phyloP scores from a whole-genome alignment of 2,888 invertebrate genomes.

The Chelonus formosanus region DNA sequence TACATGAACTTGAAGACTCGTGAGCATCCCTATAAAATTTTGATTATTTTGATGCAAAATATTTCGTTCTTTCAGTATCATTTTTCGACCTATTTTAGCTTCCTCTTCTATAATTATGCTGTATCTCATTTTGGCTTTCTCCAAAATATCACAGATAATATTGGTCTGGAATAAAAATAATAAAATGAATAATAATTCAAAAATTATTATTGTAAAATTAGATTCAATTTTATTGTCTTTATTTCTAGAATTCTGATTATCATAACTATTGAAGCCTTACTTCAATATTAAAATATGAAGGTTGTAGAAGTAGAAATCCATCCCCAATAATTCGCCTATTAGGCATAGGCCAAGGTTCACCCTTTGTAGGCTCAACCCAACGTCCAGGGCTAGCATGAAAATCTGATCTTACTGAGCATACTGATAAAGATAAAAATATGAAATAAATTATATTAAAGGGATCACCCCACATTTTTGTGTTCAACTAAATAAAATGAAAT shows the following conservation, averaged over 20 bases:
- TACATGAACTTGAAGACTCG: conserved; percentile 69
- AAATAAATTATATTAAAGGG: background rate
- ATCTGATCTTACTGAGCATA: background rate
- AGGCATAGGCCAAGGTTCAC: conserved; percentile 77
- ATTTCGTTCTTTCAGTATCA: conserved; percentile 35
- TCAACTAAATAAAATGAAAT: background rate
- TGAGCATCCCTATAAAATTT: conserved; percentile 63
- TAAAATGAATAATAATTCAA: background rate
- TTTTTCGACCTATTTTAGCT: conserved; percentile 41
- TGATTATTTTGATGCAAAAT: conserved; percentile 45
- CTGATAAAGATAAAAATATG: conserved; percentile 3
- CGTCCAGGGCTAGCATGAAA: conserved; percentile 66
- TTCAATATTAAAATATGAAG: conserved; percentile 66
- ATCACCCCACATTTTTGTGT: background rate
- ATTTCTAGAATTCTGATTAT: background rate
- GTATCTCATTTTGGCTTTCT: conserved; percentile 69
- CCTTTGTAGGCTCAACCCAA: conserved; percentile 68
- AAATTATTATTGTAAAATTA: background rate
- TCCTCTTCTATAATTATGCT: conserved; percentile 61
- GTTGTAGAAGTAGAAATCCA: conserved; percentile 65
- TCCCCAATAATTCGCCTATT: conserved; percentile 60
- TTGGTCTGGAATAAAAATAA: conserved; percentile 13
- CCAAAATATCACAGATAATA: conserved; percentile 67
- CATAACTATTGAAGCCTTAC: conserved; percentile 39
- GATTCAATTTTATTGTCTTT: background rate